Conservation (phyloP, 2,888 invertebrate species). For the Rhagium mordax region DNA sequence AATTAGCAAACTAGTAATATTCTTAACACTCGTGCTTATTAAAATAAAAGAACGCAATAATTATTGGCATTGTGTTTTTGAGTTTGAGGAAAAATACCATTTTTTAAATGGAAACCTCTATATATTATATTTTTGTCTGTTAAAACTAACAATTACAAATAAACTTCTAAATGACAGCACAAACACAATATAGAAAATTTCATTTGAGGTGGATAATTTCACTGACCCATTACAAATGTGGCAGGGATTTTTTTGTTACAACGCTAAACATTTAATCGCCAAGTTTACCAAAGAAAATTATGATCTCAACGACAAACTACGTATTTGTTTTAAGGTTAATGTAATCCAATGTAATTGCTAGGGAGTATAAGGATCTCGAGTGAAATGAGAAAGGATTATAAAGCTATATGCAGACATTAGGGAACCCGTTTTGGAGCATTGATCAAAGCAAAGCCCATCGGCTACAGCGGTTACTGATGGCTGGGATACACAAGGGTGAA, state of each 20-base stretch:
- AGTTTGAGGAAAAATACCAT: too few relatives aligned
- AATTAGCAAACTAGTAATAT: too few relatives aligned
- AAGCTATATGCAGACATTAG: constrained; percentile 43
- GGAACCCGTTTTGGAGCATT: constrained; percentile 46
- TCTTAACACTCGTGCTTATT: too few relatives aligned
- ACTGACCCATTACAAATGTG: too few relatives aligned
- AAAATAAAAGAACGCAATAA: too few relatives aligned
- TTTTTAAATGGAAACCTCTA: too few relatives aligned
- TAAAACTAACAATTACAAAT: too few relatives aligned
- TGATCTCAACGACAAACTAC: neutral
- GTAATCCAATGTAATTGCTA: constrained; percentile 26
- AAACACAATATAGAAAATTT: too few relatives aligned
- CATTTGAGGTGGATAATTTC: too few relatives aligned
- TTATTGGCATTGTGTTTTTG: too few relatives aligned
- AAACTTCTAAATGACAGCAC: too few relatives aligned
- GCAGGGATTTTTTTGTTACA: neutral
- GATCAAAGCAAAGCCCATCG: constrained; percentile 53
- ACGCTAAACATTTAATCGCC: neutral
- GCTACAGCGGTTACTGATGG: constrained; percentile 38
- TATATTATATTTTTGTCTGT: too few relatives aligned
- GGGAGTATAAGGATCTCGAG: constrained; percentile 28
- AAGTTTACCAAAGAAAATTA: neutral
- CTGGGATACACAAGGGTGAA: constrained; percentile 40
- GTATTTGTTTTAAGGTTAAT: constrained; percentile 3
- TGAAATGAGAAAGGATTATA: constrained; percentile 34